Base-by-base conservation (phyloP, 2,888 invertebrate genomes). In the Heliconius sara region DNA sequence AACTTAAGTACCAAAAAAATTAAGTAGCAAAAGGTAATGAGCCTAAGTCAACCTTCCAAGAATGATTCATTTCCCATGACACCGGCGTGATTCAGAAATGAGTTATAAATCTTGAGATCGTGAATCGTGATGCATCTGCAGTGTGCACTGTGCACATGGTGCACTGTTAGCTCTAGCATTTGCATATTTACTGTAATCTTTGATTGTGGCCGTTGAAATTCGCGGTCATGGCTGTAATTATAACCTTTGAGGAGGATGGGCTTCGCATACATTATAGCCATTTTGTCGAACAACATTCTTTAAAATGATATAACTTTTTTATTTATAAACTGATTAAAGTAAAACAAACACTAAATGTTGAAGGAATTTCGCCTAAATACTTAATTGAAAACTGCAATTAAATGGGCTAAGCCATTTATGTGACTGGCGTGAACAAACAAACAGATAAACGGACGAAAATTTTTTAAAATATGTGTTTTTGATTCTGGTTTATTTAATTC, bases 61-160 rank as follows among this genome's bases (percentile, higher is more conserved):
- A 52, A 80, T 88, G 85, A 88, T 82, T 86, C 87, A 86, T 80
- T 84, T 84, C 85, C 86, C 85, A 85, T 84, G 84, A 85, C 85
- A 84, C 81, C 77, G 80, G 82, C 79, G 82, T 87, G 87, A 87
- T 84, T 87, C 86, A 87, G 83, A 84, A 84, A 79, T 84, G 83
- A 83, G 82, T 83, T 84, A 81, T 83, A 84, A 86, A 85, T 85
- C 84, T 83, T 82, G 76, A 77, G 85, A 83, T 87, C 86, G 85
- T 86, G 86, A 84, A 82, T 84, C 85, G 86, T 87, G 87, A 86
- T 85, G 79, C 80, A 75, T 79, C 76, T 78, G 79, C 83, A 83
- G 60, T 65, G 43, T 43, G 75, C 83, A 83, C 43, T 65, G 25
- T 43, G 75, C 75, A 83, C 85, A 85, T 84, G 84, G 66, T 65